These are phyloP conservation scores for Sinelater perroti DNA, from an alignment of 2,888 invertebrate genomes.

Conservation along the genomic window DNA sequence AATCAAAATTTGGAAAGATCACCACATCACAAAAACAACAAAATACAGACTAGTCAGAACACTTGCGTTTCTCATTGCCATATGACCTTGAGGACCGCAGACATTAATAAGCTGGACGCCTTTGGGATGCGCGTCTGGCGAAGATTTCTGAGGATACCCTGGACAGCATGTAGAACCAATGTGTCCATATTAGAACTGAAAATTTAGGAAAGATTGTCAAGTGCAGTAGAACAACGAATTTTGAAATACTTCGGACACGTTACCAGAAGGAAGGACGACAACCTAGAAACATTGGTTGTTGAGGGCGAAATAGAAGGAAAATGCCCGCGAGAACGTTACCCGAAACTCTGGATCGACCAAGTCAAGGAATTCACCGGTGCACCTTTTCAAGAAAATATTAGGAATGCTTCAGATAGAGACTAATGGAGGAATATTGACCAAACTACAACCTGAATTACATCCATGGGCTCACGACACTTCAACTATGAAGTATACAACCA, in stretches of 20 bases:
- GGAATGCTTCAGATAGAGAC: no score
- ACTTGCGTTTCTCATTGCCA: background rate
- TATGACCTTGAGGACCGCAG: background rate
- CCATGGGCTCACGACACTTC: no score
- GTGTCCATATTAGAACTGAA: background rate
- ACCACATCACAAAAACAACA: background rate
- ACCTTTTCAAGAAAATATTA: no score
- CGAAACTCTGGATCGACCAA: no score
- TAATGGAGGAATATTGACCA: no score
- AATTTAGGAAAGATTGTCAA: background rate
- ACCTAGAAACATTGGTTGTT: slow-evolving; percentile 4
- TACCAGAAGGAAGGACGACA: background rate
- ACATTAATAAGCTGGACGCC: background rate
- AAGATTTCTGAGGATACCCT: slow-evolving; percentile 1
- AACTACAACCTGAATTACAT: no score
- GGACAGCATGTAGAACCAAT: slow-evolving; percentile 2
- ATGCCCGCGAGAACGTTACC: no score
- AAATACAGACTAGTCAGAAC: background rate
- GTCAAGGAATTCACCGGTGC: no score
- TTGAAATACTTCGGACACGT: background rate
- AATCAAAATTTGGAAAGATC: background rate
- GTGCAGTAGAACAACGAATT: background rate
- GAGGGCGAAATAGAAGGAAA: no score
- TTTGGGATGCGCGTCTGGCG: background rate
- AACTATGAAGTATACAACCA: no score